phyloP scores from a whole-genome alignment of 1,140 invertebrate species.

The Sminthurides bifidus region DNA sequence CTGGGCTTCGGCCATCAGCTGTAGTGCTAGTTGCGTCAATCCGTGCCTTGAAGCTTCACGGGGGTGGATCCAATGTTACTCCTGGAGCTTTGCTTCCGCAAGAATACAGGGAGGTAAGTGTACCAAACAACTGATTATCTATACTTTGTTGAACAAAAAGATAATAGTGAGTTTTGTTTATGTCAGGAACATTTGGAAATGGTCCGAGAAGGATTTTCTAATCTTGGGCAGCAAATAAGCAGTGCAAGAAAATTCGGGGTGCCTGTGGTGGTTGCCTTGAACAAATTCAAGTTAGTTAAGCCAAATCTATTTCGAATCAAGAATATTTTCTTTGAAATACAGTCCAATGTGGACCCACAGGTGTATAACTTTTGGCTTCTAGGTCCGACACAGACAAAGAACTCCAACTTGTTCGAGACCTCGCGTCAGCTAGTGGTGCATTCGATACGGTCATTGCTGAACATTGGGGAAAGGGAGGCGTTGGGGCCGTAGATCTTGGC shows the following conservation, averaged over 20 bases:
- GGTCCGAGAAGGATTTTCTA: conserved; percentile 74
- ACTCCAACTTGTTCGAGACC: conserved; percentile 62
- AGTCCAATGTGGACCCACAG: too few species aligned
- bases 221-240: conserved; percentile 86
- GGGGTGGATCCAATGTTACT: conserved; percentile 57
- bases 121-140: neutral
- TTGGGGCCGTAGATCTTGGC: conserved; percentile 72
- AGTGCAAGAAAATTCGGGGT: conserved; percentile 83
- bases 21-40: conserved; percentile 89
- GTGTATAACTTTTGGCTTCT: conserved; percentile 9
- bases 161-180: conserved; percentile 17
- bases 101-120: conserved; percentile 57
- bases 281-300: conserved; percentile 62
- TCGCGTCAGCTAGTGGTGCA: conserved; percentile 63
- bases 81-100: conserved; percentile 69
- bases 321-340: conserved; percentile 1
- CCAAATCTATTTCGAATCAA: too few species aligned
- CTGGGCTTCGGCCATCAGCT: conserved; percentile 72
- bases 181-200: conserved; percentile 73
- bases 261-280: conserved; percentile 91
- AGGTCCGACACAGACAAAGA: conserved; percentile 81
- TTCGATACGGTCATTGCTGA: conserved; percentile 71
- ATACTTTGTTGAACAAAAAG: neutral
- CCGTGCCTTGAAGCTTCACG: conserved; percentile 75
- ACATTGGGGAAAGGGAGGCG: conserved; percentile 85